A percentile compares a stretch with the other conserved stretches of the same genome.
Conservation (phyloP, 2,888 invertebrate genomes). For the Sinohyriopsis cumingii region DNA sequence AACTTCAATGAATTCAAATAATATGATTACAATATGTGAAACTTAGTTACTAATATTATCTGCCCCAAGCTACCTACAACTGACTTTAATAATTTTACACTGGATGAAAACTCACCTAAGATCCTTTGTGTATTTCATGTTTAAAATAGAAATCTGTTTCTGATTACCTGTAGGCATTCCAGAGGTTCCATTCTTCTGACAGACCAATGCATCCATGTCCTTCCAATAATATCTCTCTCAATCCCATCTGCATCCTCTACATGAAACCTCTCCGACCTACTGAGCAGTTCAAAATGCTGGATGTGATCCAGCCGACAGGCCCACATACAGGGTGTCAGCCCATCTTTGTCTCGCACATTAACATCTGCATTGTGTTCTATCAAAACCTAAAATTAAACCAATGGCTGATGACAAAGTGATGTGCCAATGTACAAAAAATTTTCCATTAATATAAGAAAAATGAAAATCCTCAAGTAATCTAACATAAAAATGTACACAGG, state of each 20-base stretch:
- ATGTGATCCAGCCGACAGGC: conserved; percentile 71
- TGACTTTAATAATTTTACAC: no score
- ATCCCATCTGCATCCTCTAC: conserved; percentile 61
- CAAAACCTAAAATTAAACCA: conserved; percentile 54
- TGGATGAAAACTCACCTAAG: no score
- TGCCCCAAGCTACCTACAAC: no score
- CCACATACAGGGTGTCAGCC: conserved; percentile 71
- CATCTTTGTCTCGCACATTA: conserved; percentile 67
- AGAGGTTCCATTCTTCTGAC: conserved; percentile 68
- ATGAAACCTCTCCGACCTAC: conserved; percentile 49
- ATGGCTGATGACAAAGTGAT: neutral
- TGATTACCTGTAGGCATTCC: conserved; percentile 68
- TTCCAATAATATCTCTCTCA: conserved; percentile 66
- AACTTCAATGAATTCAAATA: no score
- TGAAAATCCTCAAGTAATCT: no score
- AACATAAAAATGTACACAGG: no score
- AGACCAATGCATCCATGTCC: conserved; percentile 72
- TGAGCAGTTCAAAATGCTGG: conserved; percentile 67
- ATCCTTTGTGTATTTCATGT: no score
- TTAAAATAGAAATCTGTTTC: no score
- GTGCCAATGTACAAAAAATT: no score
- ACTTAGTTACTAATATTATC: no score
- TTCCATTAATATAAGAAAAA: no score
- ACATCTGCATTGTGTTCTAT: conserved; percentile 60
- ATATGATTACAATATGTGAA: no score